Evolutionary conservation across 2,797 vertebrate species (phyloP).

Genomic region (Poeciliopsis paucimaculata): DNA sequence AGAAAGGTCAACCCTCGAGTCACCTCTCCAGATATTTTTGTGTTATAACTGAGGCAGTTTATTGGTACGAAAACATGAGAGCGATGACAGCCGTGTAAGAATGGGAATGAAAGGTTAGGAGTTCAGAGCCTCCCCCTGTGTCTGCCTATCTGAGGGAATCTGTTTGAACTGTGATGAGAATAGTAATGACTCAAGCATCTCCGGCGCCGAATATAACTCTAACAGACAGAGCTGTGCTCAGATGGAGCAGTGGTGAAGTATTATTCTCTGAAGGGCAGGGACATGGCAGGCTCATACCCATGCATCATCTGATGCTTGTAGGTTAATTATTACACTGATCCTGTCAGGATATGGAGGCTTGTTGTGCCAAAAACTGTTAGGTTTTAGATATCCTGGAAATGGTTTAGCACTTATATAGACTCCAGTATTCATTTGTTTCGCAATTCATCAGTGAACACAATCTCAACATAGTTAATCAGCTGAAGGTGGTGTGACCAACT

Average conservation of each 20-base stretch:
- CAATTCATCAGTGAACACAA: constrained; percentile 19
- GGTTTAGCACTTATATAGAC: neutral
- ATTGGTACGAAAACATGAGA: constrained; percentile 49
- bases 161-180: constrained; percentile 65
- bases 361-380: neutral
- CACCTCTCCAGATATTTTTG: constrained; percentile 53
- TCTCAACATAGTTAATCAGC: constrained; percentile 23
- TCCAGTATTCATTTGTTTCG: constrained; percentile 9
- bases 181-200: constrained; percentile 56
- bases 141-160: constrained; percentile 41
- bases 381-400: constrained; percentile 4
- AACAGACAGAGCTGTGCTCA: constrained; percentile 43
- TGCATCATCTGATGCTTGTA: constrained; percentile 28
- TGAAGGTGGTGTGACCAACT: constrained; percentile 34
- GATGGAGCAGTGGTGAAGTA: constrained; percentile 51
- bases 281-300: neutral
- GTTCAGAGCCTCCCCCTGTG: constrained; percentile 44
- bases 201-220: constrained; percentile 41
- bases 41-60: constrained; percentile 63
- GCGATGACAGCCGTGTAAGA: constrained; percentile 48
- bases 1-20: constrained; percentile 54
- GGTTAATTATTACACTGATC: constrained; percentile 32
- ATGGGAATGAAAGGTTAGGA: constrained; percentile 58
- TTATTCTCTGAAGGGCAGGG: constrained; percentile 27
- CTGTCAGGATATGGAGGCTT: neutral